These are phyloP conservation scores for Torymus auratus DNA, from an alignment of 2,888 invertebrate species.

Conservation along the genomic window DNA sequence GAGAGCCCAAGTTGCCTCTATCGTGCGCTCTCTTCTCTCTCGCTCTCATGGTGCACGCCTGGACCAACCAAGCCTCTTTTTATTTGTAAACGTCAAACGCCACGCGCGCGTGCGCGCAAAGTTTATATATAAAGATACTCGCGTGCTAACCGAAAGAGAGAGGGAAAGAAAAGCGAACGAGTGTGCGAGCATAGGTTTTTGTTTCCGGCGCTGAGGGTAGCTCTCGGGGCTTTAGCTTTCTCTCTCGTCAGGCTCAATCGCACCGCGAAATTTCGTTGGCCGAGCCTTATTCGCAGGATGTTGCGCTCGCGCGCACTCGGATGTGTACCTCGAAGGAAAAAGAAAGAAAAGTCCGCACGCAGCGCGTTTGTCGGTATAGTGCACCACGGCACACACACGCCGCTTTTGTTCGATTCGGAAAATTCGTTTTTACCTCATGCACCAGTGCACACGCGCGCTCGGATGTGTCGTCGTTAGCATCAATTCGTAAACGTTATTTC, in stretches of 20 bases:
- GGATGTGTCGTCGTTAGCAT: neutral
- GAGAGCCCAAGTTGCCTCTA: neutral
- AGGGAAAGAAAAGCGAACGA: conserved; percentile 29
- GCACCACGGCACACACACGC: too few species aligned
- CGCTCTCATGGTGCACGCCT: too few species aligned
- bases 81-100: conserved; percentile 60
- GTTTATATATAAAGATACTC: too few species aligned
- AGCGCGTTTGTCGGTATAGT: too few species aligned
- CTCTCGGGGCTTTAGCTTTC: too few species aligned
- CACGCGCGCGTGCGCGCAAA: neutral
- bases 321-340: neutral
- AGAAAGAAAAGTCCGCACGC: neutral
- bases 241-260: conserved; percentile 7
- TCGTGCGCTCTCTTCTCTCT: neutral
- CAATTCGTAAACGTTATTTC: neutral
- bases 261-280: conserved; percentile 36
- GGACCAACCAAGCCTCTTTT: conserved; percentile 19
- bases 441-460: too few species aligned
- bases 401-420: too few species aligned
- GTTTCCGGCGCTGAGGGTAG: neutral
- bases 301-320: too few species aligned
- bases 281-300: conserved; percentile 4
- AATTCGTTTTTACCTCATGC: too few species aligned
- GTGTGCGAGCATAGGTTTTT: conserved; percentile 37
- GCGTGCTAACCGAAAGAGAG: neutral